Evolutionary conservation across 2,113 vertebrate species (phyloP), one percentile per base, ranked within the genome.

Genomic region (Psittacus erithacus): DNA sequence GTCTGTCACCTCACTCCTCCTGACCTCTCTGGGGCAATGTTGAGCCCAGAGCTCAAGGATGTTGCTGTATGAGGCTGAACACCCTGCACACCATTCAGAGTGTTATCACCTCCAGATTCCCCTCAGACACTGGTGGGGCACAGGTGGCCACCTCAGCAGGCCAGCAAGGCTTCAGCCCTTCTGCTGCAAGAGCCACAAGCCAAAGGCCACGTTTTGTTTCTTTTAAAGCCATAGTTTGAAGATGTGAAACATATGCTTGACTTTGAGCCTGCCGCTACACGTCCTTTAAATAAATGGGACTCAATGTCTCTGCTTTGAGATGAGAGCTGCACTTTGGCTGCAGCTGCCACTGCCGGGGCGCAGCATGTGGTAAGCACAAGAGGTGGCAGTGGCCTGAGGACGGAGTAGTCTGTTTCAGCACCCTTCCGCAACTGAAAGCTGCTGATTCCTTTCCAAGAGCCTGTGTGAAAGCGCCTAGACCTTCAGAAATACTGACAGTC

Each of bases 391-490:
- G 13, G 43, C 17, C 13, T 0, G 0, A 11, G 46, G 50, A 13
- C 0, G 0, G 27, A 47, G 44, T 9, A 2, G 52, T 64, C 17
- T 0, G 1, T 63, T 33, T 38, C 4, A 8, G 19, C 18, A 1
- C 62, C 10, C 25, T 57, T 19, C n/a, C 0, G 0, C 18, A 2
- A 41, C 53, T 3, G 35, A 43, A 15, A 39, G 27, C 44, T 10
- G 24, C 1, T 0, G 0, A 0, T 17, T 31, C 5, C 0, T 2
- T n/a, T 38, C 41, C 49, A 11, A 27, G 39, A n/a, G 23, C 20
- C 47, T 5, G 1, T 2, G 29, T 11, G 57, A 33, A 44, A 59
- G 19, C 1, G 0, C 2, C 2, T 59, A 1, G 0, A 5, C 38
- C 23, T 3, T 35, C 55, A 59, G 24, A 53, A 68, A 59, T 3